Percentiles rank a stretch among this genome's conserved stretches.
Evolutionary conservation across 2,797 vertebrate genomes (phyloP).

Genomic region (Tenualosa thibaudeaui): DNA sequence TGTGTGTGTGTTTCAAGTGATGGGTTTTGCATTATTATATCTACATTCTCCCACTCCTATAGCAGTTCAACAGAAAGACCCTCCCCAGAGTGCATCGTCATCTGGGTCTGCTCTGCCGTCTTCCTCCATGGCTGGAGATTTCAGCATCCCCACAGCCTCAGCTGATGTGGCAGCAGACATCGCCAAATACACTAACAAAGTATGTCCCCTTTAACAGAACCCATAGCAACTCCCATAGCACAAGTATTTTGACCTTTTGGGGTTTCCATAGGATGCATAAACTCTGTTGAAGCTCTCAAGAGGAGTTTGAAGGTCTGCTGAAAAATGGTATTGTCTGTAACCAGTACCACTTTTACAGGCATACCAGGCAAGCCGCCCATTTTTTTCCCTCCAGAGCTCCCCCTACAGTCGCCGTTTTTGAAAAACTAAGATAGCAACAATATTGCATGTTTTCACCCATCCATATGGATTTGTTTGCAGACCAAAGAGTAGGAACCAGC

Average conservation of each 20-base stretch:
- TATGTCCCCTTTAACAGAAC: constrained; percentile 58
- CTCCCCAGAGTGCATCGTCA: constrained; percentile 79
- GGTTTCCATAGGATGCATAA: not conserved
- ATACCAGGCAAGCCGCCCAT: too few relatives aligned
- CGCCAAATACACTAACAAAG: constrained; percentile 97
- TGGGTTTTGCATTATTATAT: not conserved
- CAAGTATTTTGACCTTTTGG: not conserved
- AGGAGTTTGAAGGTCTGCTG: not conserved
- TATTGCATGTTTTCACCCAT: too few relatives aligned
- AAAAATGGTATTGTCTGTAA: not conserved
- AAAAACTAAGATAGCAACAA: too few relatives aligned
- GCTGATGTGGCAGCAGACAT: constrained; percentile 96
- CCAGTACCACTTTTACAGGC: not conserved
- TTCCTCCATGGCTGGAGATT: constrained; percentile 76
- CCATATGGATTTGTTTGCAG: too few relatives aligned
- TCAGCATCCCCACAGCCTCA: constrained; percentile 90
- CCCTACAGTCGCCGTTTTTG: too few relatives aligned
- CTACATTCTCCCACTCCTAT: not conserved
- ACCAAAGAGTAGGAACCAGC: too few relatives aligned
- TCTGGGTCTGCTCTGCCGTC: constrained; percentile 64
- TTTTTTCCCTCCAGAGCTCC: too few relatives aligned
- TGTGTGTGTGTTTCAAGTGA: not conserved
- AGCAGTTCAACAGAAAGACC: constrained; percentile 92
- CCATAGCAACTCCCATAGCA: not conserved
- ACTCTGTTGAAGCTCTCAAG: not conserved